A percentile compares a stretch with the other conserved stretches of the same genome.
These are phyloP conservation scores for Acanthacorydalis orientalis DNA, from an alignment of 2,888 invertebrate genomes.

Conservation along the genomic window DNA sequence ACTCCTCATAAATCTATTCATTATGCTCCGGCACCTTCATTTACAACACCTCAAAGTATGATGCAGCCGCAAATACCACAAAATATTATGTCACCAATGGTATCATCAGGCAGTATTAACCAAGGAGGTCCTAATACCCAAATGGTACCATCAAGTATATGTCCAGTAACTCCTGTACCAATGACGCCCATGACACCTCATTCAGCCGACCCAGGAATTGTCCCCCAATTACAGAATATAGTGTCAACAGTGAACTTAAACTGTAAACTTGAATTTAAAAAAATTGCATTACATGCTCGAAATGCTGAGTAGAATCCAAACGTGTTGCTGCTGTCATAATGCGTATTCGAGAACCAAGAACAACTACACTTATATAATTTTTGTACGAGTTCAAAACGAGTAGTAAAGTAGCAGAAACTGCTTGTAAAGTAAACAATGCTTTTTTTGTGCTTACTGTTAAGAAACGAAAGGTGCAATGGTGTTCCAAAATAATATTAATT, in stretches of 20 bases:
- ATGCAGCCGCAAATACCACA: slow-evolving; percentile 86
- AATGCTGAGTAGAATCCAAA: slow-evolving; percentile 99
- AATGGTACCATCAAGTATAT: slow-evolving; percentile 44
- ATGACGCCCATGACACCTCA: slow-evolving; percentile 84
- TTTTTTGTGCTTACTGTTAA: too few relatives aligned
- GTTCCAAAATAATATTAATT: too few relatives aligned
- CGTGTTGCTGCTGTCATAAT: slow-evolving; percentile 98
- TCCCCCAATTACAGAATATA: slow-evolving; percentile 91
- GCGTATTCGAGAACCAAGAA: slow-evolving; percentile 80
- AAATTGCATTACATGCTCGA: slow-evolving; percentile 91
- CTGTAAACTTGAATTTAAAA: slow-evolving; percentile 89
- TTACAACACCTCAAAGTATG: slow-evolving; percentile 64
- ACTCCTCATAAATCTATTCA: slow-evolving; percentile 58
- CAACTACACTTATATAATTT: slow-evolving; percentile 69
- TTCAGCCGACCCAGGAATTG: slow-evolving; percentile 83
- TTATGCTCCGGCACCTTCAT: slow-evolving; percentile 52
- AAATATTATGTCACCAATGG: slow-evolving; percentile 73
- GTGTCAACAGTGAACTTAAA: slow-evolving; percentile 95
- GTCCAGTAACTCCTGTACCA: slow-evolving; percentile 61
- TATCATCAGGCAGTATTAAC: slow-evolving; percentile 33
- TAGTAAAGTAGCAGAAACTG: too few relatives aligned
- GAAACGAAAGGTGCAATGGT: too few relatives aligned
- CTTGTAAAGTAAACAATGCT: too few relatives aligned
- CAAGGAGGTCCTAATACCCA: slow-evolving; percentile 35
- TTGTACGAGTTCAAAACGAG: too few relatives aligned